Evolutionary conservation across 1,140 invertebrate species (phyloP), one percentile per base, ranked within the genome.

Genomic region (Heliconius melpomene): DNA sequence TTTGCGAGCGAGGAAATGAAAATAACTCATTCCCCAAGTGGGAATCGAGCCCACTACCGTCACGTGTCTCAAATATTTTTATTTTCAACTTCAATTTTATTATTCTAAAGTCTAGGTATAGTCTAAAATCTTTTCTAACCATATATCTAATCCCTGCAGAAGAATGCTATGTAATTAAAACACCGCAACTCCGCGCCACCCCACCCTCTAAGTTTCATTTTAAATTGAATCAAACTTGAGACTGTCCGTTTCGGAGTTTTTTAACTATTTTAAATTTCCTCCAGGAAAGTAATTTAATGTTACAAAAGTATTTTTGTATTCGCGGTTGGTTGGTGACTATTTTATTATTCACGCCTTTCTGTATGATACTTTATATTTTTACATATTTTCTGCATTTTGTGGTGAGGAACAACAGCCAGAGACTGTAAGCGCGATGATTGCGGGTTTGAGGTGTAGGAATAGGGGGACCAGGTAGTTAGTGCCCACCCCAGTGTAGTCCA

Each of bases 161-260:
- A n/a, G 57, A 77, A 70, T 70, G 40, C 66, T 23, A 16, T 71
- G 36, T 46, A 77, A 77, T 77, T 77, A 77, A 77, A 77, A 46
- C 38, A 26, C 36, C 36, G 38, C 23, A 70, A 70, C 36, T 77
- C 9, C 26, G 23, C 26, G 29, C 60, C 23, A 66, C 60, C 23
- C 5, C 54, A 57, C 20, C n/a, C 11, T 76, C 46, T 52, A 76
- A 80, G 74, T 80, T 80, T 80, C 54, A 80, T 80, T 76, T 73
- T 46, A 80, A 80, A 80, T 80, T 80, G 79, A 80, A 80, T 80
- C 74, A 80, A 80, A 80, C 66, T 80, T 80, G 50, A 73, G 74
- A 80, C 72, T 76, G 79, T 75, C 66, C 70, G 66, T 76, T 80
- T 76, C 32, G 74, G 74, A 76, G 74, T 75, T 80, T 76, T 52